These are phyloP conservation scores for Drymonia ruficornis DNA, from an alignment of 2,888 invertebrate genomes.

Conservation along the genomic window DNA sequence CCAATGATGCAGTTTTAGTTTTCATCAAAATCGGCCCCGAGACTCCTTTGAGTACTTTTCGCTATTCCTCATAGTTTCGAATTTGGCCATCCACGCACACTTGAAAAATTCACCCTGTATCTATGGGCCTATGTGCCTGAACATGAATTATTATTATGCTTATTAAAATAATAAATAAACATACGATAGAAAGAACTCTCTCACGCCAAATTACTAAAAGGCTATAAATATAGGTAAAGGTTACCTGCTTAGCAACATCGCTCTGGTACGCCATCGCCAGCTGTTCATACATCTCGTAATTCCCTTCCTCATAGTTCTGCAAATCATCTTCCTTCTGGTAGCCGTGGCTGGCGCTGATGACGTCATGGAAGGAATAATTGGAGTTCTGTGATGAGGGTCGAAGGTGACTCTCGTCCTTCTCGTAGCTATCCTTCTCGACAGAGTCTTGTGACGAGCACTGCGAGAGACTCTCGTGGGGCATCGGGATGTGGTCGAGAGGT, in stretches of 20 bases:
- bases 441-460: constrained; percentile 71
- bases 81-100: no score
- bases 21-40: no score
- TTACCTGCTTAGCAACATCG: constrained; percentile 71
- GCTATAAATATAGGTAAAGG: no score
- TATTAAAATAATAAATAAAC: no score
- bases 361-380: constrained; percentile 72
- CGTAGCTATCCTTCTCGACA: constrained; percentile 57
- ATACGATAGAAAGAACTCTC: no score
- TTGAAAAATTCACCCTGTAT: no score
- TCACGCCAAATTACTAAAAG: no score
- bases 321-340: constrained; percentile 59
- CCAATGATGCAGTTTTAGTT: no score
- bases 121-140: no score
- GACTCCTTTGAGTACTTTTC: no score
- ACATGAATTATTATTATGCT: no score
- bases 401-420: constrained; percentile 71
- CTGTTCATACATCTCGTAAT: constrained; percentile 76
- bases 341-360: constrained; percentile 59
- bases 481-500: constrained; percentile 12
- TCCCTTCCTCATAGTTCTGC: constrained; percentile 55
- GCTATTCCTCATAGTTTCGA: no score
- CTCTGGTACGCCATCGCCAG: constrained; percentile 79
- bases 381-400: constrained; percentile 72
- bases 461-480: constrained; percentile 53